Evolutionary conservation across 2,888 invertebrate species (phyloP), one percentile per base, ranked within the genome.

Genomic region (Eristalis arbustorum): DNA sequence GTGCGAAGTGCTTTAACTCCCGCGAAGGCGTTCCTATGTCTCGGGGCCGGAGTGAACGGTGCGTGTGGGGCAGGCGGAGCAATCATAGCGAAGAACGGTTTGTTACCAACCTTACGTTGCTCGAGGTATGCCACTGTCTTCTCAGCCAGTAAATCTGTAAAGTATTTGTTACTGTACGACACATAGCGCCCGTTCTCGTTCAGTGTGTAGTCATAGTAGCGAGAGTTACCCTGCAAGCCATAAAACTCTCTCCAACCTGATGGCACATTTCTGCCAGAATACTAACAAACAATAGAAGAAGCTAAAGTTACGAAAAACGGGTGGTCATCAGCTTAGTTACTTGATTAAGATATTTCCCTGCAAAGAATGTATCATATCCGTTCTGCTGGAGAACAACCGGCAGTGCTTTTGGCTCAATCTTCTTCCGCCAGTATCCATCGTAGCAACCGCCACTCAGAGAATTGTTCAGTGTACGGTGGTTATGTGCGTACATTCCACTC

Each of bases 321-420:
- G 31, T 57, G 37, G 68, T 37, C 61, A 67, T 18, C 74, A 74
- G 25, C 31, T 40, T 64, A 59, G 14, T 72, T 90, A 97, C 98
- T 94, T 96, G 94, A 93, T 98, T 98, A 88, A 98, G 93, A 93
- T 98, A 98, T 94, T 98, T 98, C 67, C 98, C 98, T 89, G 97
- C 98, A 91, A 97, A 98, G 91, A 98, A 98, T 0, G 98, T 98
- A 5, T 93, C 94, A 90, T 98, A 98, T 0, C 94, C 95, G 0
- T 94, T 94, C 0, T 93, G 91, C 73, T 96, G 94, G 40, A 98
- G 92, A 57, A 95, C 91, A 0, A 94, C 94, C 0, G 96, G 96
- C 89, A 98, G 95, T 1, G 96, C 95, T 0, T 93, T 91, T 0
- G 92, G 92, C 91, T 98, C 98, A 5, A 94, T 92, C 5, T 91